Base-by-base conservation (phyloP, 2,113 vertebrate species). In the Vulpes ferrilata region DNA sequence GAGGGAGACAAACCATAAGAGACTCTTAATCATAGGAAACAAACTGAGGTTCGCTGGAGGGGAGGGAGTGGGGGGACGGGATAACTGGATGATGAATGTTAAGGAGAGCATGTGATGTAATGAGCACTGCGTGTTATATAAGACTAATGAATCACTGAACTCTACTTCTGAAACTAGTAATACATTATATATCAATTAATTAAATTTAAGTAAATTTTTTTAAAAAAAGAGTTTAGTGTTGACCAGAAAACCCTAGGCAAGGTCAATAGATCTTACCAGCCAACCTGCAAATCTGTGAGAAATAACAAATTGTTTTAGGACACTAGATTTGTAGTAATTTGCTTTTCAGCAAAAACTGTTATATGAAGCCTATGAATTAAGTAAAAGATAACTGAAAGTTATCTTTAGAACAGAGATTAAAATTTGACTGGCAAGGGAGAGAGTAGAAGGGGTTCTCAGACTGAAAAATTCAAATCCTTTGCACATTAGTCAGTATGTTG, bases 331-430 rank as follows among this genome's bases (percentile, higher is more conserved):
- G 25, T 19, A 1, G 5, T 80, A 27, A 83, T 74, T 55, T 83
- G 27, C 95, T 89, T 51, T n/a, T 88, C 43, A 79, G 55, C 12
- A n/a, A 65, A 9, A 76, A 22, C 3, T 32, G 23, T 74, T 81
- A 17, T 7, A 81, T 71, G 30, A 89, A 91, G 1, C 2, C 53
- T 73, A 6, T 4, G 2, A 64, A 76, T 86, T 87, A 60, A 80
- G 10, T 80, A 80, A 69, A 97, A 82, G 11, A 89, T 65, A 76
- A 76, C 0, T 22, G 2, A 80, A 83, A 80, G 12, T 65, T 43
- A 43, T 6, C 43, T 95, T 95, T 32, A 89, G 16, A 81, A 94
- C 17, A 83, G 53, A 95, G n/a, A 64, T 67, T 60, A 96, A 97
- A 83, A 71, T 12, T 74, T 90, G 17, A 9, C 17, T 89, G 17